Conservation (phyloP, 2,888 invertebrate species). For the Branchellion lobata region DNA sequence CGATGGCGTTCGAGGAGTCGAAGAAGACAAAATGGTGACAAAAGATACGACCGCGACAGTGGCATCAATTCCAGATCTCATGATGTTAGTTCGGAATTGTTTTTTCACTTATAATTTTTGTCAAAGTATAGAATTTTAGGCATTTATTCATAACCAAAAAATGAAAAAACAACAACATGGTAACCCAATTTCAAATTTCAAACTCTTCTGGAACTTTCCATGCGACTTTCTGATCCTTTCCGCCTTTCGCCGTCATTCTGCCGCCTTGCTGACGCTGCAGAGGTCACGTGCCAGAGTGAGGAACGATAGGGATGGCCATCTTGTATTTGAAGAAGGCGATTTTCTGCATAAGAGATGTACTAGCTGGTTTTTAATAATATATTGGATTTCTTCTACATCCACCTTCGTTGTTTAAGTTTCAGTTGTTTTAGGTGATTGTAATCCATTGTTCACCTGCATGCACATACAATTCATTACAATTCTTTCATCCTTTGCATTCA, state of each 20-base stretch:
- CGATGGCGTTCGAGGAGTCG: background rate
- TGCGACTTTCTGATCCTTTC: slow-evolving; percentile 8
- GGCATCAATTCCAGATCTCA: slow-evolving; percentile 2
- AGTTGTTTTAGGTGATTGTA: background rate
- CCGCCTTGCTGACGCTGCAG: slow-evolving; percentile 18
- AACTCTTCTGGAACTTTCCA: slow-evolving; percentile 16
- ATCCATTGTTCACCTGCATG: background rate
- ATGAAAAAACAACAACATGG: background rate
- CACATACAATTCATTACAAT: background rate
- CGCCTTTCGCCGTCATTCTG: slow-evolving; percentile 14
- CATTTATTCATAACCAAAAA: background rate
- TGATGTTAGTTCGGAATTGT: background rate
- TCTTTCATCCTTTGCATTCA: no score
- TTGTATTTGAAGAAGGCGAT: slow-evolving; percentile 98
- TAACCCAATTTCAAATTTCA: slow-evolving; percentile 2
- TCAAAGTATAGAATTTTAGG: background rate
- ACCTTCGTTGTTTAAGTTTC: background rate
- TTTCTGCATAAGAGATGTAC: slow-evolving; percentile 72
- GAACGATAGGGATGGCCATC: slow-evolving; percentile 98
- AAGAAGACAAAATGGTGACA: background rate
- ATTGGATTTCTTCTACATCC: slow-evolving; percentile 4
- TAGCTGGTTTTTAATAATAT: slow-evolving; percentile 18
- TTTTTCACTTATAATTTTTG: background rate
- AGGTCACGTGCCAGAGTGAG: slow-evolving; percentile 58
- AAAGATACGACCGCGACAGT: background rate